These are phyloP conservation scores for Heterotilapia buettikoferi DNA, from an alignment of 2,113 vertebrate species.

Conservation along the genomic window DNA sequence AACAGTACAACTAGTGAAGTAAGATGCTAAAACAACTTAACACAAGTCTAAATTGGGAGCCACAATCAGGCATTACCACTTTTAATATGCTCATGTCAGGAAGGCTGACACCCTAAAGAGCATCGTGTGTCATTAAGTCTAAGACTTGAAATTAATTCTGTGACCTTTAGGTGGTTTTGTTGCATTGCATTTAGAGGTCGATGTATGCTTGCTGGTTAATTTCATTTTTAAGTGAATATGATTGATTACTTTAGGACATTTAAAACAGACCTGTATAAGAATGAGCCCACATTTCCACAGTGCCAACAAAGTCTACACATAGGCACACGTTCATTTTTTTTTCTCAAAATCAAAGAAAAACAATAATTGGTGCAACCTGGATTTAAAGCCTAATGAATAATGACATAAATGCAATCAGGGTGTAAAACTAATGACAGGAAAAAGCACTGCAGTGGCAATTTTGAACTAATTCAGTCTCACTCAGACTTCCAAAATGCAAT, in stretches of 20 bases:
- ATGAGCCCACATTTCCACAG: neutral
- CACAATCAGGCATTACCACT: neutral
- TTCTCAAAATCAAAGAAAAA: neutral
- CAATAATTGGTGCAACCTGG: neutral
- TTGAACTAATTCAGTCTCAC: neutral
- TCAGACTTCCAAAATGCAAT: neutral
- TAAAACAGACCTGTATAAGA: neutral
- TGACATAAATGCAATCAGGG: neutral
- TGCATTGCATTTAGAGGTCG: neutral
- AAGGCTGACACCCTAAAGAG: neutral
- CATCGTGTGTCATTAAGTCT: neutral
- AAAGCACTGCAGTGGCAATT: neutral
- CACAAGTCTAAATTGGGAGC: neutral
- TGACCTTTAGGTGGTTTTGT: neutral
- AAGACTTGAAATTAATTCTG: neutral
- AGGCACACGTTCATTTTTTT: neutral
- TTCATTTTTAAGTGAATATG: neutral
- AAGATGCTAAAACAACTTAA: neutral
- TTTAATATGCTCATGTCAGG: neutral
- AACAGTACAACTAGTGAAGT: neutral
- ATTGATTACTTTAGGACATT: neutral
- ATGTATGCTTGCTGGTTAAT: neutral
- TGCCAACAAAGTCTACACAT: neutral
- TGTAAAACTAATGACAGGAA: neutral
- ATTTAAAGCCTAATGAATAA: conserved; percentile 1